phyloP scores from a whole-genome alignment of 30 jellyfish, hydroid and myxozoan genomes.

The Hydra vulgaris region DNA sequence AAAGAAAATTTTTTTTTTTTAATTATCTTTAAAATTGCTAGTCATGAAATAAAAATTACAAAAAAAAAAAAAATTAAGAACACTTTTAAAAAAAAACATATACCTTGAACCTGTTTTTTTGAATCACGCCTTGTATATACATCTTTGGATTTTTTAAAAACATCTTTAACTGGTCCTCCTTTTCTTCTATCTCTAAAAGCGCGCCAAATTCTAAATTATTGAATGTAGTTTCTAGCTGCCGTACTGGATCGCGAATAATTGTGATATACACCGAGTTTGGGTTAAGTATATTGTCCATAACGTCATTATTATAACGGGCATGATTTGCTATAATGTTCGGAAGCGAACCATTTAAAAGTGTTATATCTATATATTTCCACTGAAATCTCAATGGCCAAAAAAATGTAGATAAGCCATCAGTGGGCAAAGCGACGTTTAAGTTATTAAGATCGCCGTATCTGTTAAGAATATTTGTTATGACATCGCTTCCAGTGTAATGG shows the following conservation, averaged over 20 bases:
- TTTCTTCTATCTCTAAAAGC: conserved; percentile 44
- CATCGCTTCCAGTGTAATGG: conserved; percentile 98
- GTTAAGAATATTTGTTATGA: conserved; percentile 77
- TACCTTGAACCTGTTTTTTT: conserved; percentile 74
- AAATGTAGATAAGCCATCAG: conserved; percentile 93
- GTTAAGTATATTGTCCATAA: conserved; percentile 87
- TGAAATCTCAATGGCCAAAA: conserved; percentile 98
- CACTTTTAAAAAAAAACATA: neutral
- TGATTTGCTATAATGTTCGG: conserved; percentile 89
- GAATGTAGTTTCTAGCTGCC: conserved; percentile 92
- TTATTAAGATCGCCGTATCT: conserved; percentile 80
- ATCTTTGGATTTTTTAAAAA: conserved; percentile 76
- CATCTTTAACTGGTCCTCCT: conserved; percentile 47
- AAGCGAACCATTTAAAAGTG: conserved; percentile 82
- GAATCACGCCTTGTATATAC: conserved; percentile 77
- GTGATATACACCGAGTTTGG: conserved; percentile 88
- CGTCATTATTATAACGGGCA: conserved; percentile 95
- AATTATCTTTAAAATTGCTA: too few relatives aligned
- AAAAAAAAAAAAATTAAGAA: too few relatives aligned
- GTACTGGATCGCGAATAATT: conserved; percentile 73
- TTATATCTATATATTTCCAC: conserved; percentile 92
- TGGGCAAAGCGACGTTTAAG: conserved; percentile 85
- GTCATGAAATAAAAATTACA: too few relatives aligned
- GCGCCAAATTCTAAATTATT: conserved; percentile 65
- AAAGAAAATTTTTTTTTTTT: too few relatives aligned